These are phyloP conservation scores for Ranitomeya imitator DNA, from an alignment of 2,113 vertebrate genomes.

Conservation along the genomic window DNA sequence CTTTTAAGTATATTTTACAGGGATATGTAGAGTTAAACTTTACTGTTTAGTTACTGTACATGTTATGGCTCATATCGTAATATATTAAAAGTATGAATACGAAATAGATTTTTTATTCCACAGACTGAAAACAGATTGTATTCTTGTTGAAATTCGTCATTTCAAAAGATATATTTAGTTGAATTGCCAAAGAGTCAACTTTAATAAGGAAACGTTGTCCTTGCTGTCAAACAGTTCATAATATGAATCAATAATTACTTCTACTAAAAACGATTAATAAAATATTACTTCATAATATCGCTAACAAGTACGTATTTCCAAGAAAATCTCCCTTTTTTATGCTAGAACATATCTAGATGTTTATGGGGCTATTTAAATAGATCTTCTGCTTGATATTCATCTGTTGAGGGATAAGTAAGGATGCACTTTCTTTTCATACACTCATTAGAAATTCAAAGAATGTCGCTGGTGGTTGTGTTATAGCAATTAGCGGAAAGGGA, in stretches of 20 bases:
- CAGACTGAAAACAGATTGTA: not conserved
- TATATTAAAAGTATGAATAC: not conserved
- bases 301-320: not conserved
- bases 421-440: slow-evolving; percentile 68
- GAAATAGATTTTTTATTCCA: not conserved
- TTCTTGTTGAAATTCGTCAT: not conserved
- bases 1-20: not conserved
- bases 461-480: slow-evolving; percentile 78
- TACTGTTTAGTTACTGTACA: not conserved
- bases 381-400: slow-evolving; percentile 65
- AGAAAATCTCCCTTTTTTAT: not conserved
- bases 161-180: not conserved
- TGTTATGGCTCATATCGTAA: not conserved
- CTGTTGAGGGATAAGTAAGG: slow-evolving; percentile 66
- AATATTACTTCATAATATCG: no score
- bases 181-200: not conserved
- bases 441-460: slow-evolving; percentile 83
- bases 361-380: slow-evolving; percentile 68
- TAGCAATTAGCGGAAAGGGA: slow-evolving; percentile 75
- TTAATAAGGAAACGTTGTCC: not conserved
- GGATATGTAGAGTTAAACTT: not conserved
- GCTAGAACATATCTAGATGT: slow-evolving; percentile 5
- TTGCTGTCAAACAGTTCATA: not conserved
- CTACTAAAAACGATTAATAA: no score
- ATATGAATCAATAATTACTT: not conserved